phyloP scores from a whole-genome alignment of 2,888 invertebrate genomes.

The Phengaris arion region DNA sequence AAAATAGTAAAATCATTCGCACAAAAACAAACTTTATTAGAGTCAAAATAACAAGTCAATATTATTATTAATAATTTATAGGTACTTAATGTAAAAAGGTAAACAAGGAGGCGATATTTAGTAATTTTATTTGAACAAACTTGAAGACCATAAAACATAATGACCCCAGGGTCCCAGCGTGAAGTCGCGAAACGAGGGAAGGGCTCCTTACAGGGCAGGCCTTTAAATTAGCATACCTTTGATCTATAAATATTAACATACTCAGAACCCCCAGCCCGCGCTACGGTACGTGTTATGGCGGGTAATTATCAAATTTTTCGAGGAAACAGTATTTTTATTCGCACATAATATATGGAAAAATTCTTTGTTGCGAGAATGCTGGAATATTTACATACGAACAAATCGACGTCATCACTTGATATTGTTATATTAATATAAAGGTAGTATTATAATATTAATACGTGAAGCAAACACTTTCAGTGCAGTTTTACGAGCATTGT shows the following conservation, averaged over 20 bases:
- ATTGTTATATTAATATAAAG: neutral
- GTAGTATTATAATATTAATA: neutral
- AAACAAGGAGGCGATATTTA: too few relatives aligned
- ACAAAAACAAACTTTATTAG: too few relatives aligned
- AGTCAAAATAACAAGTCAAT: too few relatives aligned
- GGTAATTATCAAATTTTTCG: conserved; percentile 11
- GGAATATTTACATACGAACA: neutral
- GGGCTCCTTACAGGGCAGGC: conserved; percentile 7
- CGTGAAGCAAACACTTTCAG: too few relatives aligned
- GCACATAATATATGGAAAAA: neutral
- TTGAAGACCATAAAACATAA: neutral
- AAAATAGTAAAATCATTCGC: too few relatives aligned
- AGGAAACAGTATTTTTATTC: neutral
- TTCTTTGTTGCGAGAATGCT: neutral
- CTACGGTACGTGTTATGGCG: conserved; percentile 3
- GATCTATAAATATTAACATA: conserved; percentile 29
- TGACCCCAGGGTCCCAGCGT: neutral
- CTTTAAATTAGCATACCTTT: conserved; percentile 19
- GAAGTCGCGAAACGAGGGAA: neutral
- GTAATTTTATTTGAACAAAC: too few relatives aligned
- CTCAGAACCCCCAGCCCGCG: neutral
- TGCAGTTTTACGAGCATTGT: too few relatives aligned
- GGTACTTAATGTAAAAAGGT: too few relatives aligned
- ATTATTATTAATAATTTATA: too few relatives aligned
- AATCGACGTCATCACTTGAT: neutral